These are phyloP conservation scores for Scytalopus superciliaris DNA, from an alignment of 2,113 vertebrate species.

Conservation along the genomic window DNA sequence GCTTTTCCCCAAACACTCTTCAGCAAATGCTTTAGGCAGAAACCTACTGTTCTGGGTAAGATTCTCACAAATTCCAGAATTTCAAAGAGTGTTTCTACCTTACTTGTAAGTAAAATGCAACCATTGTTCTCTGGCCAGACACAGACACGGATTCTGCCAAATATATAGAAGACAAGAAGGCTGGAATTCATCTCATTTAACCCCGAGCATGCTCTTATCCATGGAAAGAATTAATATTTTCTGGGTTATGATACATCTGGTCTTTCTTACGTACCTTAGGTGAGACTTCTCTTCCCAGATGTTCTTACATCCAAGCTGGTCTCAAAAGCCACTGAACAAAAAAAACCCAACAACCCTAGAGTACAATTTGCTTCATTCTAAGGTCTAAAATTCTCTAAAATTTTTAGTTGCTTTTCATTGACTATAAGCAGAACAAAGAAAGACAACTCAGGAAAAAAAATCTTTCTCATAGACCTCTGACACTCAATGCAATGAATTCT, in stretches of 20 bases:
- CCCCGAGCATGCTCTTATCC: background rate
- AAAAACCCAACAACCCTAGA: background rate
- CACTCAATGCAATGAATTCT: background rate
- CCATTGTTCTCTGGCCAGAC: slow-evolving; percentile 25
- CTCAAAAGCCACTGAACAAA: background rate
- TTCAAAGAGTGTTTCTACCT: slow-evolving; percentile 41
- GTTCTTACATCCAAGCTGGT: background rate
- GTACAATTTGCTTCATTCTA: background rate
- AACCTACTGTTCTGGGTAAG: slow-evolving; percentile 38
- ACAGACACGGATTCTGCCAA: slow-evolving; percentile 15
- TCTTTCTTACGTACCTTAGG: background rate
- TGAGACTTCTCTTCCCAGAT: slow-evolving; percentile 17
- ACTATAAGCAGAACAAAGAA: background rate
- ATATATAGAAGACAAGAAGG: slow-evolving; percentile 13
- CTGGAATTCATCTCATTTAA: slow-evolving; percentile 46
- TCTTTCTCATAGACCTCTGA: background rate
- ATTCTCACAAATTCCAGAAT: slow-evolving; percentile 52
- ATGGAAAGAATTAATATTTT: slow-evolving; percentile 17
- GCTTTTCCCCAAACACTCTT: background rate
- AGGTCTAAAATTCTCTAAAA: background rate
- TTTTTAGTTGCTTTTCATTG: background rate
- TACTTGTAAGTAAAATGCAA: background rate
- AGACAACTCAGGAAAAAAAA: background rate
- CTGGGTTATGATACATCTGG: background rate
- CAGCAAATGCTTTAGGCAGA: slow-evolving; percentile 34